These are phyloP conservation scores for Malachius bipustulatus DNA, from an alignment of 2,888 invertebrate genomes.

Conservation along the genomic window DNA sequence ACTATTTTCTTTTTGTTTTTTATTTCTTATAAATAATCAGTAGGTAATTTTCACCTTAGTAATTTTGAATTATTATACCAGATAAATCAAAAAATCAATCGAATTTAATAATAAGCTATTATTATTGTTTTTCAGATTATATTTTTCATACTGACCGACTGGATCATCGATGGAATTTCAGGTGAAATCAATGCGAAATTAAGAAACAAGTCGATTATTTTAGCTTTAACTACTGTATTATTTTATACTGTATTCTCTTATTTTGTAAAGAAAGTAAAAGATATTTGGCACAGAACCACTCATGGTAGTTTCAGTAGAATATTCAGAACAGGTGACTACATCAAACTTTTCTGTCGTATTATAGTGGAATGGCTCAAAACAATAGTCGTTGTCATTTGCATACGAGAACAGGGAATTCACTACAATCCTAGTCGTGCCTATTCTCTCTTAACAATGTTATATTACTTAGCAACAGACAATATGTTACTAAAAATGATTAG, in stretches of 20 bases:
- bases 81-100: too few species aligned
- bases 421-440: conserved; percentile 55
- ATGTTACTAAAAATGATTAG: conserved; percentile 54
- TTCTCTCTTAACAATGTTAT: conserved; percentile 49
- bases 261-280: conserved; percentile 30
- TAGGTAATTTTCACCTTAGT: too few species aligned
- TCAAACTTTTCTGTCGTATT: conserved; percentile 43
- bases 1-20: too few species aligned
- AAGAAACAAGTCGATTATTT: conserved; percentile 27
- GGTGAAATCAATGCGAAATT: conserved; percentile 16
- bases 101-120: too few species aligned
- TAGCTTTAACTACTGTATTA: conserved; percentile 32
- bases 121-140: conserved; percentile 26
- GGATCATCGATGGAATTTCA: conserved; percentile 20
- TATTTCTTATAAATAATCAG: too few species aligned
- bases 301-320: too few species aligned
- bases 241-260: conserved; percentile 35
- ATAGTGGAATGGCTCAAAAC: conserved; percentile 70
- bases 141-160: conserved; percentile 31
- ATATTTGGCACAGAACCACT: conserved; percentile 26
- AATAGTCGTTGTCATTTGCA: conserved; percentile 44
- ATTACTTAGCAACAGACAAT: conserved; percentile 59
- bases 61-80: too few species aligned
- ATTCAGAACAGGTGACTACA: too few species aligned
- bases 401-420: conserved; percentile 60